Evolutionary conservation across 2,888 invertebrate species (phyloP), one percentile per base, ranked within the genome.

Genomic region (Nemotelus pantherinus): DNA sequence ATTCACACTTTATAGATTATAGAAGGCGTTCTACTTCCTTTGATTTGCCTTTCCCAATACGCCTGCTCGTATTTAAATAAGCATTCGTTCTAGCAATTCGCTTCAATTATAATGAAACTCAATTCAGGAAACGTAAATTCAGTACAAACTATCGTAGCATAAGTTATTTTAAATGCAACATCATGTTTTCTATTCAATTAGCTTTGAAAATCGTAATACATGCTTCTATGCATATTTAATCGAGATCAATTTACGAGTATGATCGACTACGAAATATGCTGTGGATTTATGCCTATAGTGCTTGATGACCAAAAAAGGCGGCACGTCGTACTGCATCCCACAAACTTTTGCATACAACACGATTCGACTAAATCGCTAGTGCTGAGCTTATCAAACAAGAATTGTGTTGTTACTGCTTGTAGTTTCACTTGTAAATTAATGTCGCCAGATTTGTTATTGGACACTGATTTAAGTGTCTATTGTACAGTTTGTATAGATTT

Each of bases 241-340:
- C n/a, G 65, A 7, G 39, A 44, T 10, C 43, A 47, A 7, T 65
- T 63, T 63, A 63, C 25, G 25, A 5, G 50, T 7, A 50, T 45
- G 47, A 65, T 65, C 45, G n/a, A 65, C 45, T 65, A 39, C 65
- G 25, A 25, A 25, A 25, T 25, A 25, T 25, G 1, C 65, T 10
- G 9, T 65, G n/a, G 5, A 43, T 65, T n/a, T 39, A 45, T 65
- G 39, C n/a, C 25, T 9, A n/a, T 45, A 47, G 10, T 9, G 7
- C n/a, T 9, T 57, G 57, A 55, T 70, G 53, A 70, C 70, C 70
- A 55, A 70, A 70, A 53, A 70, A 70, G 70, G 70, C 25, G 25
- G 44, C 43, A 70, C 55, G 55, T 9, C 25, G 25, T 3, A 57
- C 60, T 65, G 25, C 65, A 10, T 65, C 65, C 65, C 47, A 65